phyloP scores from a whole-genome alignment of 2,888 invertebrate genomes.

The Torymus texanus region DNA sequence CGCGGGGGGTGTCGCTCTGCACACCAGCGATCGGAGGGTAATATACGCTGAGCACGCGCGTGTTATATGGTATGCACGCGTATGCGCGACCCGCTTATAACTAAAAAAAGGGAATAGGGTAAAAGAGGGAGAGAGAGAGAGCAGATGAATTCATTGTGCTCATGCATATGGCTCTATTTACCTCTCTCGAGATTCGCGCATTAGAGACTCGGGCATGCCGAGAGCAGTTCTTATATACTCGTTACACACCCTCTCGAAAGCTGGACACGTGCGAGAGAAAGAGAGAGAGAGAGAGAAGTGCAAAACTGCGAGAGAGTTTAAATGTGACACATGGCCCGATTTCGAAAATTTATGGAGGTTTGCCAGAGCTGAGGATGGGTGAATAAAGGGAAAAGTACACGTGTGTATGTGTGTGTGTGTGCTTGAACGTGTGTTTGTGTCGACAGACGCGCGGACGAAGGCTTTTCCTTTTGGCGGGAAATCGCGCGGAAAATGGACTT shows the following conservation, averaged over 20 bases:
- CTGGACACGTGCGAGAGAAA: slow-evolving; percentile 18
- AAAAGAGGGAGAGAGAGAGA: not conserved
- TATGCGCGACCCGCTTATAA: not conserved
- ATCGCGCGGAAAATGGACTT: slow-evolving; percentile 48
- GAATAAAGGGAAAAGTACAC: not conserved
- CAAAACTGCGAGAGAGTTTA: slow-evolving; percentile 31
- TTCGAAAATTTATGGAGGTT: slow-evolving; percentile 33
- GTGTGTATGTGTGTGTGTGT: not conserved
- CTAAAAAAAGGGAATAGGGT: slow-evolving; percentile 15
- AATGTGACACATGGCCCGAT: slow-evolving; percentile 45
- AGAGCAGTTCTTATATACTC: not conserved
- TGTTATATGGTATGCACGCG: not conserved
- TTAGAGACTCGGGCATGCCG: slow-evolving; percentile 4
- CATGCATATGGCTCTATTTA: slow-evolving; percentile 57
- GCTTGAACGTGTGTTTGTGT: too few species aligned
- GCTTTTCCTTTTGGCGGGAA: slow-evolving; percentile 23
- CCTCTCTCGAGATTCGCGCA: slow-evolving; percentile 41
- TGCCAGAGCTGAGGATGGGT: not conserved
- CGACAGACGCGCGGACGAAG: not conserved
- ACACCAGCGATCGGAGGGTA: not conserved
- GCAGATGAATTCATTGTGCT: slow-evolving; percentile 49
- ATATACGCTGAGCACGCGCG: not conserved
- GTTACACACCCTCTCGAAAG: slow-evolving; percentile 12
- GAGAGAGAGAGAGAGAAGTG: not conserved
- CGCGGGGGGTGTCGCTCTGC: slow-evolving; percentile 21